These are phyloP conservation scores for Phataginus tricuspis DNA, from an alignment of 2,797 vertebrate genomes.

Conservation along the genomic window DNA sequence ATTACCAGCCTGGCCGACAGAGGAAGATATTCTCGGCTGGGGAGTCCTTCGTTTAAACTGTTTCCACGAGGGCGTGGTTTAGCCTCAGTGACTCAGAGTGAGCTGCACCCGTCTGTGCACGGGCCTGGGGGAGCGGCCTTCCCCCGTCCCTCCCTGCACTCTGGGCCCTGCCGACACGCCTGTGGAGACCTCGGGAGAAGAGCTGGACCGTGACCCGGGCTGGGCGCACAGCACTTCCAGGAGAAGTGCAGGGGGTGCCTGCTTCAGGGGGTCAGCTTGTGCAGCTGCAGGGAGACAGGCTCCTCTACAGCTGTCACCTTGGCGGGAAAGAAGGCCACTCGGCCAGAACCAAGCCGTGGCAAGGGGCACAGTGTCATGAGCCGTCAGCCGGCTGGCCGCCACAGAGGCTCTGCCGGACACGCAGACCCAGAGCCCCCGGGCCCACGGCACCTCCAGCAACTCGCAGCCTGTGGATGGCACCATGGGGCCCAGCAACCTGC, in stretches of 20 bases:
- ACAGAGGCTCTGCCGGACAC: background rate
- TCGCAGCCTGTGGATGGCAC: background rate
- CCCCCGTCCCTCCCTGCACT: background rate
- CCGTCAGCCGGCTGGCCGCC: accelerated
- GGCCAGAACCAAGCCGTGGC: background rate
- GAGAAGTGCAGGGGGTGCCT: background rate
- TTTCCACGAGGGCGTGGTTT: no score
- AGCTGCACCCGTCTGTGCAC: no score
- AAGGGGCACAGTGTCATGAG: background rate
- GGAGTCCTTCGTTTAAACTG: background rate
- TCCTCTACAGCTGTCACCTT: background rate
- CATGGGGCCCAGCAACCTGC: background rate
- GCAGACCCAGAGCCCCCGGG: background rate
- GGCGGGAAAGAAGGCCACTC: background rate
- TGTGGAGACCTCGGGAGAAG: background rate
- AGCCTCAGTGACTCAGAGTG: no score
- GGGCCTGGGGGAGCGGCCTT: background rate
- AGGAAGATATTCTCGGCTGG: background rate
- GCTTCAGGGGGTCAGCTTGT: background rate
- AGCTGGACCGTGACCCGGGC: background rate
- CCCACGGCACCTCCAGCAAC: background rate
- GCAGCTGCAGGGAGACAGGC: background rate
- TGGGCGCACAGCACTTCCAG: accelerated
- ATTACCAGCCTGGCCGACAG: background rate
- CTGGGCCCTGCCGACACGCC: background rate